Conservation (phyloP, 2,888 invertebrate species). For the Drosophila recens region DNA sequence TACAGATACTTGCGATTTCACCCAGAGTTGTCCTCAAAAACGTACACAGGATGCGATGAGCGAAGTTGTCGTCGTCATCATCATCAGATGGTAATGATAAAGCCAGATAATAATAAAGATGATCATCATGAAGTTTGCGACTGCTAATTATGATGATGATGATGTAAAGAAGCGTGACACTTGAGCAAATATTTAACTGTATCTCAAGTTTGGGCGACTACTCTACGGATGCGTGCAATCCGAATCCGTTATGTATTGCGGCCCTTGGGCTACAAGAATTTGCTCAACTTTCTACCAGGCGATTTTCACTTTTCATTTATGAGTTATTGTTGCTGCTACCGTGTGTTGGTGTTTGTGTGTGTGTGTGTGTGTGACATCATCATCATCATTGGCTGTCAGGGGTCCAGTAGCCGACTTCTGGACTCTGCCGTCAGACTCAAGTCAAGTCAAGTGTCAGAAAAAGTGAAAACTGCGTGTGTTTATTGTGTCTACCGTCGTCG, state of each 20-base stretch:
- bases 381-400: slow-evolving; percentile 61
- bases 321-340: slow-evolving; percentile 64
- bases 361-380: slow-evolving; percentile 70
- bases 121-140: slow-evolving; percentile 36
- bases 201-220: slow-evolving; percentile 47
- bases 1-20: slow-evolving; percentile 57
- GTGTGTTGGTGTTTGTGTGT: slow-evolving; percentile 10
- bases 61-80: slow-evolving; percentile 20
- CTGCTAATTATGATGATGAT: slow-evolving; percentile 47
- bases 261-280: slow-evolving; percentile 72
- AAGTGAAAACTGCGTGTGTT: slow-evolving; percentile 77
- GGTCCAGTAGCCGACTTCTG: slow-evolving; percentile 64
- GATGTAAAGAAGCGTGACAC: slow-evolving; percentile 78
- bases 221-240: slow-evolving; percentile 50
- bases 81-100: slow-evolving; percentile 53
- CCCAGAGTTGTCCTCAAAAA: slow-evolving; percentile 76
- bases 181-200: slow-evolving; percentile 75
- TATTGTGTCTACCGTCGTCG: slow-evolving; percentile 54
- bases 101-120: slow-evolving; percentile 41
- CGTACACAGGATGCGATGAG: slow-evolving; percentile 72
- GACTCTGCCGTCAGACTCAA: slow-evolving; percentile 62
- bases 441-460: slow-evolving; percentile 76
- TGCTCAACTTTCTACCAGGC: slow-evolving; percentile 78
- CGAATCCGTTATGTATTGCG: slow-evolving; percentile 58
- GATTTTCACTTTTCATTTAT: slow-evolving; percentile 82